Evolutionary conservation across 2,113 vertebrate genomes (phyloP).

Genomic region (Sisor rabdophorus): DNA sequence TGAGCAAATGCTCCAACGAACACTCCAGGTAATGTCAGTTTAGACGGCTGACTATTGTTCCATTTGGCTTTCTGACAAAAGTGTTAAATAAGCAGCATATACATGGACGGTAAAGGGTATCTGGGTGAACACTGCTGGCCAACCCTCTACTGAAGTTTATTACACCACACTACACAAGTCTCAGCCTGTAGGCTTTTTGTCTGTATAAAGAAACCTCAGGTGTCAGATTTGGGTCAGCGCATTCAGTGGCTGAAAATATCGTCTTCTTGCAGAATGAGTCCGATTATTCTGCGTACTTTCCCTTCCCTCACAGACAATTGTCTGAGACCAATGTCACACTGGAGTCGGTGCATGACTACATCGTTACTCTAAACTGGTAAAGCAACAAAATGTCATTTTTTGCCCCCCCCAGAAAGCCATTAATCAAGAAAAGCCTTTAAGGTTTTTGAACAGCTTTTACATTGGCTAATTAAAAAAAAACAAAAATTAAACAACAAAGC

Average conservation of each 20-base stretch:
- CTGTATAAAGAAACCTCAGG: constrained; percentile 31
- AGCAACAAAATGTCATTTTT: background rate
- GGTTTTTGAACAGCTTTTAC: too few species aligned
- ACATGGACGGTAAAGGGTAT: background rate
- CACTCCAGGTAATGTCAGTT: too few species aligned
- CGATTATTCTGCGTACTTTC: background rate
- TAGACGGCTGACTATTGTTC: background rate
- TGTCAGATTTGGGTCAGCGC: constrained; percentile 42
- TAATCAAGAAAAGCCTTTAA: background rate
- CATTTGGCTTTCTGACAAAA: background rate
- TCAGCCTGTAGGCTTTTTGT: background rate
- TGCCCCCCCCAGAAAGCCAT: background rate
- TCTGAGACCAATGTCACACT: background rate
- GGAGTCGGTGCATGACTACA: constrained; percentile 11
- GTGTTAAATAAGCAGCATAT: background rate
- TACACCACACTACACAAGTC: constrained; percentile 17
- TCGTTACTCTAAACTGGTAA: constrained; percentile 9
- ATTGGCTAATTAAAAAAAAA: background rate
- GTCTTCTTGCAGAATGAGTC: background rate
- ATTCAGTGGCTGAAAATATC: background rate
- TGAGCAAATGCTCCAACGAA: too few species aligned
- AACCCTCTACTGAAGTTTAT: background rate
- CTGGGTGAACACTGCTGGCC: background rate
- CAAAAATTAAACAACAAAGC: background rate
- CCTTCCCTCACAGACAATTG: background rate